These are phyloP conservation scores for Dryomyza anilis DNA, from an alignment of 2,888 invertebrate genomes.

Conservation along the genomic window DNA sequence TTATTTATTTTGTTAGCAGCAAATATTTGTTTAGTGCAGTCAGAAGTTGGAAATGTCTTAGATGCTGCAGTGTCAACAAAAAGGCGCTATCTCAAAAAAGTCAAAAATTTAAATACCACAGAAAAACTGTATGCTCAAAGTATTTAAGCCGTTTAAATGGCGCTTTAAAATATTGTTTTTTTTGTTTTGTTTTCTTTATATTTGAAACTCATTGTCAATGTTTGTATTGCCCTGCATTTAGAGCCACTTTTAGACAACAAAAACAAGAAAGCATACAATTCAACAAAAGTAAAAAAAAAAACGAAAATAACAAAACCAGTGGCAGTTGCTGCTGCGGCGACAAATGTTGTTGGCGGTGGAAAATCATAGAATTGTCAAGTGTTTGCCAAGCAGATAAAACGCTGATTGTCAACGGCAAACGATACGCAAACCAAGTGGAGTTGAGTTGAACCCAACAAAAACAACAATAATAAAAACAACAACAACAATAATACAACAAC, in stretches of 20 bases:
- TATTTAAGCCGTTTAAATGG: not conserved
- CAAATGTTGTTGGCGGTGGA: conserved; percentile 1
- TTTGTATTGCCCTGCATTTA: conserved; percentile 12
- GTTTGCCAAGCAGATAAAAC: conserved; percentile 33
- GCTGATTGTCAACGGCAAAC: conserved; percentile 24
- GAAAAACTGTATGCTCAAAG: not conserved
- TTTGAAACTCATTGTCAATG: conserved; percentile 5
- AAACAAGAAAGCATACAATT: not conserved
- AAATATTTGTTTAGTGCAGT: conserved; percentile 5
- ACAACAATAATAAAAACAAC: not conserved
- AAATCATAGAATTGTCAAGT: conserved; percentile 31
- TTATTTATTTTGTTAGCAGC: conserved; percentile 16
- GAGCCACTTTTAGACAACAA: conserved; percentile 8
- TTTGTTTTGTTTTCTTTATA: not conserved
- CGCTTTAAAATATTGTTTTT: not conserved
- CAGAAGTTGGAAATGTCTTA: not conserved
- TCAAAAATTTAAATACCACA: not conserved
- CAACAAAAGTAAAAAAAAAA: conserved; percentile 7
- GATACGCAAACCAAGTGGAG: not conserved
- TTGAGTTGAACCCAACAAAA: not conserved
- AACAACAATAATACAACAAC: not conserved
- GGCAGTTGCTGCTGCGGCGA: conserved; percentile 28
- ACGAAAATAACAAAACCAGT: conserved; percentile 23
- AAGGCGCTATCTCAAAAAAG: not conserved
- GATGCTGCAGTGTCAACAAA: too few species aligned